Base-by-base conservation (phyloP, 2,113 vertebrate species). In the Planiliza haematocheilus region DNA sequence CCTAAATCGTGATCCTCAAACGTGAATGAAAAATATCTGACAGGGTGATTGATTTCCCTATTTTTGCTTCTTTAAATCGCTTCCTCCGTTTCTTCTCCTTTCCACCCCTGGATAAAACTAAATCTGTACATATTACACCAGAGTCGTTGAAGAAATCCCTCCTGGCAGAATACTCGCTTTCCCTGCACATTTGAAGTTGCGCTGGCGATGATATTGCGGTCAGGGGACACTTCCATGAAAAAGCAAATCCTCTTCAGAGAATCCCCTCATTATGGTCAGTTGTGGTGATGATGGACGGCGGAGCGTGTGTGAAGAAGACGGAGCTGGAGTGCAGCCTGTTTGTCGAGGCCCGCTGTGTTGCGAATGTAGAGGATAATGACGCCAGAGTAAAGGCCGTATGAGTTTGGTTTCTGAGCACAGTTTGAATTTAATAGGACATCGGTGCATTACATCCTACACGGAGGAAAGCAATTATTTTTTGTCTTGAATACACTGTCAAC, bases 181-280 rank as follows among this genome's bases (percentile, higher is more conserved):
- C 52, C 60, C 52, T 60, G 42, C 57, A 49, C 64, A 76, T 81
- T 68, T 85, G 43, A 77, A 67, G 48, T 18, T 18, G 50, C 43
- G 42, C 52, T 70, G 70, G 55, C 49, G 46, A 61, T 49, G 59
- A 67, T 42, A 4, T 52, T 57, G 60, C 4, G 37, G 61, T 63
- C 30, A 36, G 39, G 56, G 16, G 53, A 81, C 52, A 63, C 64
- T 77, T 83, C 68, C 38, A 57, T 21, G 39, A 70, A 69, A 62
- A 61, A 52, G 45, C 37, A n/a, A 42, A 10, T 5, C 49, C 4
- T 69, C 43, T 60, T 60, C 50, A 8, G 45, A 63, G 63, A 87
- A 71, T 41, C 48, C 38, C 51, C 63, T 82, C 81, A 81, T 86
- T 83, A 79, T 74, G 72, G 75, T 72, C 62, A 60, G 67, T 46